Percentiles rank a stretch among this genome's conserved stretches.
These are phyloP conservation scores for Lycodopsis pacificus DNA, from an alignment of 2,797 vertebrate genomes.

Conservation along the genomic window DNA sequence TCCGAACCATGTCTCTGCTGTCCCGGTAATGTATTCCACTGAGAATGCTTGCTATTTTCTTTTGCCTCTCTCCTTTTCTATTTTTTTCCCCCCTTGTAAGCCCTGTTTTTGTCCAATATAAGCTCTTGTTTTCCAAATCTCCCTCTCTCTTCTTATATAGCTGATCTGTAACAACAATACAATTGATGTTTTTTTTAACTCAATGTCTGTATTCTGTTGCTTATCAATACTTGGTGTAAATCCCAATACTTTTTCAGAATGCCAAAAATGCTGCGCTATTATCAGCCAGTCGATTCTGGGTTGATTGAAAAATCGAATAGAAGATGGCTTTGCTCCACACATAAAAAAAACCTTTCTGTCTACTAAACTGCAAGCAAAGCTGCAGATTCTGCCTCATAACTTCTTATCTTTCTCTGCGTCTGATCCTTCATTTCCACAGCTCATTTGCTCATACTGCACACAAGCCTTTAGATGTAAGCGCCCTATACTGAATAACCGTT, in stretches of 20 bases:
- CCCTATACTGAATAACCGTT: constrained; percentile 61
- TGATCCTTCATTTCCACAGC: constrained; percentile 6
- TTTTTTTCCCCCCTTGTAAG: constrained; percentile 13
- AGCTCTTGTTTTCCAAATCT: constrained; percentile 47
- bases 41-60: constrained; percentile 69
- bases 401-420: constrained; percentile 34
- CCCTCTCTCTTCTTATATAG: constrained; percentile 23
- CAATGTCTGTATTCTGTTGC: constrained; percentile 31
- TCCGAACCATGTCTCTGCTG: constrained; percentile 73
- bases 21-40: constrained; percentile 77
- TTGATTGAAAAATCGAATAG: constrained; percentile 46
- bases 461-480: constrained; percentile 55
- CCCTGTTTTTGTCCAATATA: constrained; percentile 43
- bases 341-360: constrained; percentile 10
- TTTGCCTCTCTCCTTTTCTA: constrained; percentile 47
- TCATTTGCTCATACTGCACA: constrained; percentile 60
- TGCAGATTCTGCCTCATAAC: constrained; percentile 40
- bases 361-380: constrained; percentile 12
- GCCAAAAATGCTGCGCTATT: constrained; percentile 11
- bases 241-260: constrained; percentile 18
- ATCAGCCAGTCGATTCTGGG: constrained; percentile 20
- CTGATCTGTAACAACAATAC: constrained; percentile 37
- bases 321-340: constrained; percentile 13
- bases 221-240: constrained; percentile 32
- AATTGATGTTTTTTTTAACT: constrained; percentile 16